Percentiles rank a stretch among this genome's conserved stretches.
These are phyloP conservation scores for Aspiorhynchus laticeps DNA, from an alignment of 2,113 vertebrate genomes.

Conservation along the genomic window DNA sequence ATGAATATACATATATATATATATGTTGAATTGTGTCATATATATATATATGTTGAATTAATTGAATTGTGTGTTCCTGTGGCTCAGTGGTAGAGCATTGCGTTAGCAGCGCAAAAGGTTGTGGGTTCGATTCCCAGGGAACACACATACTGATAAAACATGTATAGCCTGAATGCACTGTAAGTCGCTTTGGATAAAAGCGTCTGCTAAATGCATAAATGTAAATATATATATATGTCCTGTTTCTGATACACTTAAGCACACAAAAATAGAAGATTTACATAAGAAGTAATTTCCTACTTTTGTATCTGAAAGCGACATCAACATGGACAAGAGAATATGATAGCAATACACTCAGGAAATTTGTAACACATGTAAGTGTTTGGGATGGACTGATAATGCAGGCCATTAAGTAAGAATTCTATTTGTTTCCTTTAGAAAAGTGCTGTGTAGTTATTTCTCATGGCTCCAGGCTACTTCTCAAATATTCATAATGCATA, in stretches of 20 bases:
- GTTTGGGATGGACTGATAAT: slow-evolving; percentile 35
- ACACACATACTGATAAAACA: no score
- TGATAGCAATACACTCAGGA: background rate
- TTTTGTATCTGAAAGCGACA: background rate
- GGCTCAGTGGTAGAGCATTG: no score
- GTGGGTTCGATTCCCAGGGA: no score
- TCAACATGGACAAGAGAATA: background rate
- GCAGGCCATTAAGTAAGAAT: slow-evolving; percentile 40
- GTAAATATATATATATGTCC: no score
- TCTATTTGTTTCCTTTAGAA: slow-evolving; percentile 21
- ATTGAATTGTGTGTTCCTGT: no score
- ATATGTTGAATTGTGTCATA: no score
- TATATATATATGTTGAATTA: no score
- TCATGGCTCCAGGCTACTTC: slow-evolving; percentile 19
- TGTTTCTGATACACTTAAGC: background rate
- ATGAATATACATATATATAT: no score
- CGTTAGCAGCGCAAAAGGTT: no score
- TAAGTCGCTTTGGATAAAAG: no score
- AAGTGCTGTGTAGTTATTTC: slow-evolving; percentile 34
- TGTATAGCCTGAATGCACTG: no score
- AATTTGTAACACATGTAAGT: slow-evolving; percentile 42
- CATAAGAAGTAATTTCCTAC: slow-evolving; percentile 5
- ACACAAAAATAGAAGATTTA: background rate
- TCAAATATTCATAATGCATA: slow-evolving; percentile 13
- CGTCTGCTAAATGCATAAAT: no score